Conservation (phyloP, 2,888 invertebrate species). For the Lepidochrysops patricia region DNA sequence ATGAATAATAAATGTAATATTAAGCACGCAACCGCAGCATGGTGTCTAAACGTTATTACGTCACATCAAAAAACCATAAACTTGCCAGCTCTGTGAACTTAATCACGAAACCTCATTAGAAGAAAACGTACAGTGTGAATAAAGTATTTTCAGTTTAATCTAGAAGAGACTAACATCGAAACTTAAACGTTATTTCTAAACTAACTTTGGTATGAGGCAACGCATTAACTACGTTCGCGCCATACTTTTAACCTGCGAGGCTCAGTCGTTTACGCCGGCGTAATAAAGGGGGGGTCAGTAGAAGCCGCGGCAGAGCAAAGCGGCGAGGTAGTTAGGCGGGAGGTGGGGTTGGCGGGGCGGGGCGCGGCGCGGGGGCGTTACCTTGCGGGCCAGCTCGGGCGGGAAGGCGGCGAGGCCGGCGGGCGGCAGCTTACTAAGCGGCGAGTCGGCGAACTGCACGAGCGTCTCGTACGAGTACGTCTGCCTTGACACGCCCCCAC, state of each 20-base stretch:
- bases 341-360: slow-evolving; percentile 39
- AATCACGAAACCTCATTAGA: background rate
- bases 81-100: background rate
- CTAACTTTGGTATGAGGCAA: background rate
- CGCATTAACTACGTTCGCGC: background rate
- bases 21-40: background rate
- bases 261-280: slow-evolving; percentile 10
- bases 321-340: slow-evolving; percentile 64
- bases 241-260: background rate
- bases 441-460: slow-evolving; percentile 71
- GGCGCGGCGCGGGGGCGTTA: slow-evolving; percentile 44
- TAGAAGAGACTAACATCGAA: background rate
- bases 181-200: background rate
- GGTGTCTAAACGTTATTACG: background rate
- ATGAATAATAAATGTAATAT: background rate
- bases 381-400: slow-evolving; percentile 71
- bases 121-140: background rate
- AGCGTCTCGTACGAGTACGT: slow-evolving; percentile 70
- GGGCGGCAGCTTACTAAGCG: slow-evolving; percentile 71
- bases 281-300: slow-evolving; percentile 36
- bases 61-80: background rate
- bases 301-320: slow-evolving; percentile 65
- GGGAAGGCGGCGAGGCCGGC: slow-evolving; percentile 63
- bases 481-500: slow-evolving; percentile 52
- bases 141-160: background rate